Evolutionary conservation across 1,140 invertebrate species (phyloP).

Genomic region (Stratiolaelaps scimitus): DNA sequence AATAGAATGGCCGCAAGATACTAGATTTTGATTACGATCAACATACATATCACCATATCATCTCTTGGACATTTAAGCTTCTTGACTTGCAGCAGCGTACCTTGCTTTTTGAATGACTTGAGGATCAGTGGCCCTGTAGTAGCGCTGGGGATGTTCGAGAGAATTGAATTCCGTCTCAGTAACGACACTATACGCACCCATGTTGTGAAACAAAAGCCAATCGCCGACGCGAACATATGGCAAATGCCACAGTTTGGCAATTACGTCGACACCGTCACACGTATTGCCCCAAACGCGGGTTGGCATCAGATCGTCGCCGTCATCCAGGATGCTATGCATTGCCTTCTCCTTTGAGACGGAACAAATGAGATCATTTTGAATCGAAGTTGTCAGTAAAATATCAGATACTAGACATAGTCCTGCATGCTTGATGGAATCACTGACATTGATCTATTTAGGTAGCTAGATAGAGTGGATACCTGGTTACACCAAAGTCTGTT

Average conservation of each 20-base stretch:
- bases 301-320: slow-evolving; percentile 1
- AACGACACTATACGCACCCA: slow-evolving; percentile 10
- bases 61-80: no score
- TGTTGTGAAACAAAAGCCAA: slow-evolving; percentile 15
- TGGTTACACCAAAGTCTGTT: no score
- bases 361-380: no score
- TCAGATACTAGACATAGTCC: no score
- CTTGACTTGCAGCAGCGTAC: no score
- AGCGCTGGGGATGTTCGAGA: slow-evolving; percentile 1
- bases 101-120: background rate
- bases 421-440: no score
- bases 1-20: no score
- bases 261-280: slow-evolving; percentile 5
- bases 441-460: no score
- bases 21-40: no score
- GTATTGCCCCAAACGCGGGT: slow-evolving; percentile 9
- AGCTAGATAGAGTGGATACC: no score
- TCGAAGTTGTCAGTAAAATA: no score
- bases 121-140: background rate
- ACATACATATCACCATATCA: background rate
- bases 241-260: slow-evolving; percentile 10
- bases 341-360: no score
- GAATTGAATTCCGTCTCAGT: slow-evolving; percentile 11
- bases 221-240: background rate
- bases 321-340: background rate